phyloP scores from a whole-genome alignment of 2,797 vertebrate genomes.

The Sebastes flavidus region DNA sequence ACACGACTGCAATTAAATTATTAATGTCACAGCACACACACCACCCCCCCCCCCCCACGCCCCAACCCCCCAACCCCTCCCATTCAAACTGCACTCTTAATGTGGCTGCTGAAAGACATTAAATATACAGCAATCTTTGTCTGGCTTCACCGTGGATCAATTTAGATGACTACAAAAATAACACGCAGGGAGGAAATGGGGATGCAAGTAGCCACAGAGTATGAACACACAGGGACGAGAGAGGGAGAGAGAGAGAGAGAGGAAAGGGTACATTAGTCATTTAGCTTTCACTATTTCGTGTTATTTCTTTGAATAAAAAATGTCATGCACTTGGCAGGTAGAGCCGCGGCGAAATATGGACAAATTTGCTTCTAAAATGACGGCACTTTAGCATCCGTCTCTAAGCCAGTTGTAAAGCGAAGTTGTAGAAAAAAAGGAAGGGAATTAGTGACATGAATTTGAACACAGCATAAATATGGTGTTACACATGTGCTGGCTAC shows the following conservation, averaged over 20 bases:
- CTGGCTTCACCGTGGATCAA: conserved; percentile 74
- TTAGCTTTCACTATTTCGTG: conserved; percentile 59
- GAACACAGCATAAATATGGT: not conserved
- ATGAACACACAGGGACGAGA: conserved; percentile 12
- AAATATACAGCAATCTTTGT: conserved; percentile 76
- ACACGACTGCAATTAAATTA: conserved; percentile 79
- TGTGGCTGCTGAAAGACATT: conserved; percentile 74
- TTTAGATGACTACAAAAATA: conserved; percentile 70
- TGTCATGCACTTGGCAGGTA: conserved; percentile 64
- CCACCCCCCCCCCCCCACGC: fast-evolving
- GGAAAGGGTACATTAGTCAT: conserved; percentile 63
- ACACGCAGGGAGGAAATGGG: conserved; percentile 29
- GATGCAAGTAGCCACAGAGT: conserved; percentile 23
- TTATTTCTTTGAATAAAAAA: conserved; percentile 62
- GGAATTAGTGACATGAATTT: not conserved
- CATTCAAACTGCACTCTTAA: conserved; percentile 65
- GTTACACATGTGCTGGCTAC: not conserved
- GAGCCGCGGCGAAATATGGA: conserved; percentile 54
- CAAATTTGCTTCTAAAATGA: conserved; percentile 52
- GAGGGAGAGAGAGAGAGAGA: conserved; percentile 17
- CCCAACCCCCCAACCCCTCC: not conserved
- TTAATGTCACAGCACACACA: conserved; percentile 69
- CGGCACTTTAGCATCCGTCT: not conserved
- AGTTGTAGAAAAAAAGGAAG: not conserved
- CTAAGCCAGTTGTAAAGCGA: not conserved